Percentiles rank a stretch among this genome's conserved stretches.
Evolutionary conservation across 2,888 invertebrate species (phyloP).

Genomic region (Noctua janthe): DNA sequence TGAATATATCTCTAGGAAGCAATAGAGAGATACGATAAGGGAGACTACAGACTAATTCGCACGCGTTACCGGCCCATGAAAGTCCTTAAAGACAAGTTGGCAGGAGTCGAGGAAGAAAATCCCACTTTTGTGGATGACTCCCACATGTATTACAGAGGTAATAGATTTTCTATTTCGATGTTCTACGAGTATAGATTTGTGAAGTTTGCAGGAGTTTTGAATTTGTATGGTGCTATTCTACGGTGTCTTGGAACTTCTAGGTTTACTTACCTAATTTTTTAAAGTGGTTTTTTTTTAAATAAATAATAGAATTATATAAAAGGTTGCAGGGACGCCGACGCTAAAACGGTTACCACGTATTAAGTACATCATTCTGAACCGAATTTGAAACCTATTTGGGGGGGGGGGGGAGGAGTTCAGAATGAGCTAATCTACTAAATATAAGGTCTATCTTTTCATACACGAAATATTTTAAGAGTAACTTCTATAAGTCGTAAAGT

Average conservation of each 20-base stretch:
- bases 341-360: no score
- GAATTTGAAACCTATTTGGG: no score
- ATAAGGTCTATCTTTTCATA: no score
- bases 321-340: no score
- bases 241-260: neutral
- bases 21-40: constrained; percentile 83
- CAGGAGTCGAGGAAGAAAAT: constrained; percentile 83
- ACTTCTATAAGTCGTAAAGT: no score
- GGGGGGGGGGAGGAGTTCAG: no score
- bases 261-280: neutral
- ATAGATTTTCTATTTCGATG: constrained; percentile 49
- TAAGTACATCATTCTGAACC: no score
- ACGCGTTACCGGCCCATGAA: constrained; percentile 88
- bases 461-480: no score
- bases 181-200: neutral
- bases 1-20: constrained; percentile 77
- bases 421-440: no score
- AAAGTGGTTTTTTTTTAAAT: no score
- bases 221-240: neutral
- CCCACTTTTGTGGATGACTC: constrained; percentile 86
- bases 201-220: constrained; percentile 6
- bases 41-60: constrained; percentile 85
- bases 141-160: constrained; percentile 87
- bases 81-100: constrained; percentile 85
- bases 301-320: neutral